Conservation (phyloP, 2,113 vertebrate genomes). For the Pelvicachromis taeniatus region DNA sequence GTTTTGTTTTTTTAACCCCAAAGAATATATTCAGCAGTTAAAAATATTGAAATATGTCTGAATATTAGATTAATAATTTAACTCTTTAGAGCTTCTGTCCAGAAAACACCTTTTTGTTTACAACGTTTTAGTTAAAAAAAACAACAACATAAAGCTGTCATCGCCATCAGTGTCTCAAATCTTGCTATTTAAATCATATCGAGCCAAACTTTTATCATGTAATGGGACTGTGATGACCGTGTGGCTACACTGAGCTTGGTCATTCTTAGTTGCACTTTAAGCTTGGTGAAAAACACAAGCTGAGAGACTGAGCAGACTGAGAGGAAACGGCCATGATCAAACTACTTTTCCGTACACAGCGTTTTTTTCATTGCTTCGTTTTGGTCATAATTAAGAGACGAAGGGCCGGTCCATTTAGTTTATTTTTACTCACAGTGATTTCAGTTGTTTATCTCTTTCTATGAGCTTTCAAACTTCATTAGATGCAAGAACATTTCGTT, state of each 20-base stretch:
- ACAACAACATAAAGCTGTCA: neutral
- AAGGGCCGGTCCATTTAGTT: neutral
- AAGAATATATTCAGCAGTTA: neutral
- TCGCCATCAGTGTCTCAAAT: accelerated
- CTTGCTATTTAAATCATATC: neutral
- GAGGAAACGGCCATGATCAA: neutral
- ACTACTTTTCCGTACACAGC: neutral
- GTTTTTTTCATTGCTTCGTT: neutral
- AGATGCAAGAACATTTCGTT: neutral
- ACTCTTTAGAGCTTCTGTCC: neutral
- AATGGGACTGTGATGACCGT: neutral
- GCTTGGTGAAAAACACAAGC: neutral
- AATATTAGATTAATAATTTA: neutral
- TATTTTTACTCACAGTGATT: neutral
- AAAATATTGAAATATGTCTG: neutral
- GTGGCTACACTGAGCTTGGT: too few relatives aligned
- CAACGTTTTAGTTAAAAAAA: neutral
- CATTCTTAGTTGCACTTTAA: neutral
- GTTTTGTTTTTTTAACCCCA: neutral
- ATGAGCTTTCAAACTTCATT: neutral
- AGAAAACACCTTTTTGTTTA: neutral
- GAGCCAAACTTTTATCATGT: neutral
- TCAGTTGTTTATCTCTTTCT: neutral
- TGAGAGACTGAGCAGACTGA: too few relatives aligned
- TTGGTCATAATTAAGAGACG: neutral